Percentiles rank a stretch among this genome's conserved stretches.
These are phyloP conservation scores for Lasioglossum oenotherae DNA, from an alignment of 2,888 invertebrate genomes.

Conservation along the genomic window DNA sequence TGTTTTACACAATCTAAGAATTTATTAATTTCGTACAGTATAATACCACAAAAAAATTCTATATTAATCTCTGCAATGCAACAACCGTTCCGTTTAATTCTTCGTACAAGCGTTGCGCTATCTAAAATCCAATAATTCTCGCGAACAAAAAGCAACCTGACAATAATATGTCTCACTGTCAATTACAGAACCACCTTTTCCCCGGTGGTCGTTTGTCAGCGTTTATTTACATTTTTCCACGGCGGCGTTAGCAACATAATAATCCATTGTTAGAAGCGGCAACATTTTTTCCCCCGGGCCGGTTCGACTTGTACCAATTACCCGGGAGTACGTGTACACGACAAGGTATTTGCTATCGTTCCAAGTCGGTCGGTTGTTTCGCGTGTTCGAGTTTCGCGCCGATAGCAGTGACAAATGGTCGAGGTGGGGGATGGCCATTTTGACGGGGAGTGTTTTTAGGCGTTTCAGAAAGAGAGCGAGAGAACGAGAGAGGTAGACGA, in stretches of 20 bases:
- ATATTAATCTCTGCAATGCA: background rate
- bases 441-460: constrained; percentile 20
- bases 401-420: constrained; percentile 28
- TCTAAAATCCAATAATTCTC: background rate
- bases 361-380: constrained; percentile 3
- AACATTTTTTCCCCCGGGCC: background rate
- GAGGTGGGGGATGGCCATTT: constrained; percentile 6
- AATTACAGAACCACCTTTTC: background rate
- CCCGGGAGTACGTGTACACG: constrained; percentile 26
- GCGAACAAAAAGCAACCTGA: background rate
- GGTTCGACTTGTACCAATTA: constrained; percentile 43
- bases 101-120: background rate
- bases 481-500: background rate
- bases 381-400: background rate
- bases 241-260: constrained; percentile 12
- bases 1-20: too few relatives aligned
- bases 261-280: constrained; percentile 45
- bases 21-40: too few relatives aligned
- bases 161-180: background rate
- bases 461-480: background rate
- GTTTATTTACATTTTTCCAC: constrained; percentile 19
- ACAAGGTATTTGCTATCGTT: constrained; percentile 36
- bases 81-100: background rate
- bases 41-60: too few relatives aligned
- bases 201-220: background rate